A percentile compares a stretch with the other conserved stretches of the same genome.
These are phyloP conservation scores for Eueides isabella DNA, from an alignment of 1,140 invertebrate species.

Conservation along the genomic window DNA sequence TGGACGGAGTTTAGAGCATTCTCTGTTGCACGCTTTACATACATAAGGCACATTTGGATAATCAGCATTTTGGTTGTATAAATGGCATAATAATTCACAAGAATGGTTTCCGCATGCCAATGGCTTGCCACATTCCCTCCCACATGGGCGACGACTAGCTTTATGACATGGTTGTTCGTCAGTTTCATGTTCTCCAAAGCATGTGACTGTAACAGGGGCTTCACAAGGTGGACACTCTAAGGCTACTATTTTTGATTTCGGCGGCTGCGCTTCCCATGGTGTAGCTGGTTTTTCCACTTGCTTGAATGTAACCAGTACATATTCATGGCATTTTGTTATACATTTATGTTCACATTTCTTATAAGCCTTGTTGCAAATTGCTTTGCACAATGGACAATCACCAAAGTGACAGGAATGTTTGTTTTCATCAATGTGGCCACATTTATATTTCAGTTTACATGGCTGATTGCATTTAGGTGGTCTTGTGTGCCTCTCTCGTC, in stretches of 20 bases:
- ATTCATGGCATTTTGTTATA: constrained; percentile 89
- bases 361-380: constrained; percentile 86
- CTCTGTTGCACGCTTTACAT: constrained; percentile 89
- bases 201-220: constrained; percentile 87
- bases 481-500: constrained; percentile 88
- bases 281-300: constrained; percentile 85
- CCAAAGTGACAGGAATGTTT: constrained; percentile 94
- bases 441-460: constrained; percentile 84
- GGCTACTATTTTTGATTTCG: constrained; percentile 84
- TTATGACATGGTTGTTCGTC: constrained; percentile 88
- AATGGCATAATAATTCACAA: constrained; percentile 90
- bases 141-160: constrained; percentile 88
- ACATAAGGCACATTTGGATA: constrained; percentile 71
- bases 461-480: constrained; percentile 89
- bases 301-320: constrained; percentile 86
- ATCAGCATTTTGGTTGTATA: constrained; percentile 74
- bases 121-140: constrained; percentile 86
- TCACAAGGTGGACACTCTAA: constrained; percentile 88
- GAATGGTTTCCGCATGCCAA: constrained; percentile 91
- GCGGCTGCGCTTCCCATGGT: constrained; percentile 89
- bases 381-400: constrained; percentile 91
- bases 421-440: constrained; percentile 90
- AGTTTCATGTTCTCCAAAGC: constrained; percentile 92
- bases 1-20: constrained; percentile 87
- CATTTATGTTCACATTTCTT: constrained; percentile 90